Evolutionary conservation across 2,113 vertebrate species (phyloP).

Genomic region (Heterotis niloticus): DNA sequence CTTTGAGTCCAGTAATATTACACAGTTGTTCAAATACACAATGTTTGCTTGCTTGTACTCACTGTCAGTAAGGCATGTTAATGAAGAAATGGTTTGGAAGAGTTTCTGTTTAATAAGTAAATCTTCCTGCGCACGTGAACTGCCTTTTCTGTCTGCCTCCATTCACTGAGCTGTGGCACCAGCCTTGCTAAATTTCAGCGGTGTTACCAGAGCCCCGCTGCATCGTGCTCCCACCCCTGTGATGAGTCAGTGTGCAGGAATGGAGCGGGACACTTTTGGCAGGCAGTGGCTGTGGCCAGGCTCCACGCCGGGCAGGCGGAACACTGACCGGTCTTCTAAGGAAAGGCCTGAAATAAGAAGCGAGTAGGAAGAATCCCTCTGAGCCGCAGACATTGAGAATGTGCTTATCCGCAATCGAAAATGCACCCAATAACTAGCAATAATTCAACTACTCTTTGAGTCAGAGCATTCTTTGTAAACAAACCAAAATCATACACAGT

Average conservation of each 20-base stretch:
- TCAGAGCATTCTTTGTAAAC: not conserved
- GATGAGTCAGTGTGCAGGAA: constrained; percentile 42
- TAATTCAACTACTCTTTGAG: too few relatives aligned
- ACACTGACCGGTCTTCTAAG: not conserved
- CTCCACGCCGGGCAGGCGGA: not conserved
- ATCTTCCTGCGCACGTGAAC: not conserved
- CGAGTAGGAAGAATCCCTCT: not conserved
- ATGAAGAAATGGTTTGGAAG: not conserved
- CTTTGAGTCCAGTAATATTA: too few relatives aligned
- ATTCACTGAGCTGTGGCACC: not conserved
- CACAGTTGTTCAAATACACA: too few relatives aligned
- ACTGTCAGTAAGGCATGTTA: not conserved
- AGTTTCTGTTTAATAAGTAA: not conserved
- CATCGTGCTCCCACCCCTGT: constrained; percentile 15
- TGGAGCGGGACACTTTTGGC: not conserved
- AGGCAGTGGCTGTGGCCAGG: not conserved
- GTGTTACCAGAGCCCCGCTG: constrained; percentile 27
- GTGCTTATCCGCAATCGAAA: not conserved
- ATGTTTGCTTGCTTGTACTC: not conserved
- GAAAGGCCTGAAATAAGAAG: not conserved
- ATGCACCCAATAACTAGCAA: too few relatives aligned
- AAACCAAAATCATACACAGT: too few relatives aligned
- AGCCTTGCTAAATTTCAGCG: not conserved
- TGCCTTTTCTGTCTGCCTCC: not conserved
- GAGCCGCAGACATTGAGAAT: not conserved